Conservation (phyloP, 2,888 invertebrate genomes). For the Tuta absoluta region DNA sequence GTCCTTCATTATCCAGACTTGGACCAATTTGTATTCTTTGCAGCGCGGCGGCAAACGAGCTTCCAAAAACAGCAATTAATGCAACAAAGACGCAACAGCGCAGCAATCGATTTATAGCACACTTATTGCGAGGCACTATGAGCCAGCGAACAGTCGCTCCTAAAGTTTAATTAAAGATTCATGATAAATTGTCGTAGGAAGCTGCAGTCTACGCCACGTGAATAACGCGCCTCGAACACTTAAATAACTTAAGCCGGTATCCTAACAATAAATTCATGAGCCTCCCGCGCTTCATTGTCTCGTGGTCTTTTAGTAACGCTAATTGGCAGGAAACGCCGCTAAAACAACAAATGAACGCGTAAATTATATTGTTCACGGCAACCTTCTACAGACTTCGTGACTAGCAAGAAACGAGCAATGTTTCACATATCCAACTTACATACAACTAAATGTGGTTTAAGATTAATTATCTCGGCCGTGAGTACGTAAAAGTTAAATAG, state of each 20-base stretch:
- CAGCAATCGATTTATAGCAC: slow-evolving; percentile 43
- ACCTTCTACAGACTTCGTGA: slow-evolving; percentile 20
- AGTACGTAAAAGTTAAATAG: slow-evolving; percentile 29
- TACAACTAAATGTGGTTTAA: slow-evolving; percentile 22
- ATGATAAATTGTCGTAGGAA: slow-evolving; percentile 80
- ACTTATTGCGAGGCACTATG: slow-evolving; percentile 64
- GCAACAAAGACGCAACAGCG: slow-evolving; percentile 36
- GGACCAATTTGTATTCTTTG: slow-evolving; percentile 17
- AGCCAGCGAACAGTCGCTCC: slow-evolving; percentile 68
- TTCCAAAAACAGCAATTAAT: slow-evolving; percentile 43
- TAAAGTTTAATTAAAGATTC: slow-evolving; percentile 81
- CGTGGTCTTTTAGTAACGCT: slow-evolving; percentile 63
- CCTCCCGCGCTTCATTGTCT: slow-evolving; percentile 66
- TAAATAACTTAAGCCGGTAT: slow-evolving; percentile 76
- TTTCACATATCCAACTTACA: slow-evolving; percentile 20
- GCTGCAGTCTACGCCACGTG: slow-evolving; percentile 75
- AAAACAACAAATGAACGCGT: slow-evolving; percentile 59
- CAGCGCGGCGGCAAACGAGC: slow-evolving; percentile 17
- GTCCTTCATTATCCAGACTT: slow-evolving; percentile 4
- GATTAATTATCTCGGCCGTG: slow-evolving; percentile 27
- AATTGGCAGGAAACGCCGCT: slow-evolving; percentile 75
- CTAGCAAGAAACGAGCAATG: slow-evolving; percentile 20
- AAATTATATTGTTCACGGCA: slow-evolving; percentile 13
- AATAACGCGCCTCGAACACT: slow-evolving; percentile 72
- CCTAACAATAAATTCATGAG: slow-evolving; percentile 77